phyloP scores from a whole-genome alignment of 2,888 invertebrate genomes.

The Luperina nickerlii region DNA sequence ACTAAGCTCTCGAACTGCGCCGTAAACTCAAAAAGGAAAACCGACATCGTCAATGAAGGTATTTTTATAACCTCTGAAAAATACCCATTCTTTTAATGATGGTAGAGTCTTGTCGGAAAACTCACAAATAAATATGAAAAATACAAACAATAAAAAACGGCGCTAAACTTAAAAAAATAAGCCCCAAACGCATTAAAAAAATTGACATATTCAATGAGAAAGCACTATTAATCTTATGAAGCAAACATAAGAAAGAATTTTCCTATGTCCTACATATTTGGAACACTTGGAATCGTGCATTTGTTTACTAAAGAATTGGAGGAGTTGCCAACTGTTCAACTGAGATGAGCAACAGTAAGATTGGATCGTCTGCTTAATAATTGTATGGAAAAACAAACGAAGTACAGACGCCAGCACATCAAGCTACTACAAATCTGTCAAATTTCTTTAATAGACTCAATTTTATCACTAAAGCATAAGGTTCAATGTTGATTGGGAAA shows the following conservation, averaged over 20 bases:
- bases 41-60: not conserved
- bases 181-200: constrained; percentile 31
- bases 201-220: constrained; percentile 47
- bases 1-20: too few relatives aligned
- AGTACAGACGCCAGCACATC: not conserved
- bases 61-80: not conserved
- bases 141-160: constrained; percentile 12
- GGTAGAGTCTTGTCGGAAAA: not conserved
- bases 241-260: constrained; percentile 65
- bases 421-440: too few relatives aligned
- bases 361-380: constrained; percentile 56
- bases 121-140: not conserved
- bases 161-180: constrained; percentile 31
- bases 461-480: too few relatives aligned
- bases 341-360: constrained; percentile 37
- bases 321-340: constrained; percentile 53
- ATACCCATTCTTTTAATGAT: not conserved
- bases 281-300: constrained; percentile 60
- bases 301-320: constrained; percentile 62
- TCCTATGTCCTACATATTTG: constrained; percentile 63
- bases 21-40: not conserved
- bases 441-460: too few relatives aligned
- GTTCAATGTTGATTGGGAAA: too few relatives aligned
- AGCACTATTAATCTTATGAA: constrained; percentile 60
- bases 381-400: constrained; percentile 40